Evolutionary conservation across 2,888 invertebrate genomes (phyloP).

Genomic region (Cacoxenus indagator): DNA sequence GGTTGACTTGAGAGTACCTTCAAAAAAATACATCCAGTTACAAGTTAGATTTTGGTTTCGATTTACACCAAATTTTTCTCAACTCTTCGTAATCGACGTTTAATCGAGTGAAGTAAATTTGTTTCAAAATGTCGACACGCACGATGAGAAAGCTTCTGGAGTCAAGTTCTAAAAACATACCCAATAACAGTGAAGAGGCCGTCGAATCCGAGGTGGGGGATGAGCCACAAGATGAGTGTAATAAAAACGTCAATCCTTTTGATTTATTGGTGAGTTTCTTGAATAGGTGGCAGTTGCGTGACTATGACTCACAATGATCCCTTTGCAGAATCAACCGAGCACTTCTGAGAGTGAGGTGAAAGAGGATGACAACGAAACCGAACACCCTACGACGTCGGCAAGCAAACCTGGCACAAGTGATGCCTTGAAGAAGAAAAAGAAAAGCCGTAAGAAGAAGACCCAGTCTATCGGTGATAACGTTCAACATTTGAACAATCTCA

Average conservation of each 20-base stretch:
- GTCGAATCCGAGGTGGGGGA: constrained; percentile 72
- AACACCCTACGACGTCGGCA: constrained; percentile 72
- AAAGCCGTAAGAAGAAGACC: constrained; percentile 74
- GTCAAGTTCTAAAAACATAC: constrained; percentile 71
- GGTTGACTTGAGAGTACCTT: too few species aligned
- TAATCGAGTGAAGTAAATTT: not conserved
- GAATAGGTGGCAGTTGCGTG: not conserved
- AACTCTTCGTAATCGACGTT: too few species aligned
- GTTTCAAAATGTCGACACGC: constrained; percentile 75
- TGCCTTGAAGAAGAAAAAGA: constrained; percentile 77
- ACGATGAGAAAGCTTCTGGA: constrained; percentile 78
- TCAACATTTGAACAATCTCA: constrained; percentile 62
- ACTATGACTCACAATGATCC: constrained; percentile 69
- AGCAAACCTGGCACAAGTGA: constrained; percentile 69
- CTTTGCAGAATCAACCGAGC: constrained; percentile 79
- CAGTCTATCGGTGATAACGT: constrained; percentile 72
- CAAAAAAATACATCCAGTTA: too few species aligned
- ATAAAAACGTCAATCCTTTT: constrained; percentile 79
- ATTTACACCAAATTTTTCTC: too few species aligned
- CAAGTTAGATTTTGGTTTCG: too few species aligned
- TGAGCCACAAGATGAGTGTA: constrained; percentile 75
- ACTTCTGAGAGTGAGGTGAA: constrained; percentile 80
- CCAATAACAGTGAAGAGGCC: constrained; percentile 63
- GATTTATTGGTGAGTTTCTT: constrained; percentile 79
- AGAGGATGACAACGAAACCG: constrained; percentile 78